Evolutionary conservation across 2,888 invertebrate species (phyloP).

Genomic region (Cephonodes hylas): DNA sequence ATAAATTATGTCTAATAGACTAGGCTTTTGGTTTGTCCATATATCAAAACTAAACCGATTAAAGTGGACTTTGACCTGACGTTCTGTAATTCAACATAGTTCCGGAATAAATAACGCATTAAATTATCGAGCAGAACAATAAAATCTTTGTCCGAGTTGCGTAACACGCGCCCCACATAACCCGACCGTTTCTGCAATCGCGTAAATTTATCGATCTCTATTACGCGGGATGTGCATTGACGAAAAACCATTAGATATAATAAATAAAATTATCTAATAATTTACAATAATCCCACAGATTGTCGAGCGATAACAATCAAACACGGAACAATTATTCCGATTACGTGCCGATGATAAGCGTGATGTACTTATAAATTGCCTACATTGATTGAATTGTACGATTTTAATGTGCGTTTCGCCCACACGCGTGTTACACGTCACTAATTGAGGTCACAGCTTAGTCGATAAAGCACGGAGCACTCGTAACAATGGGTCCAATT

Average conservation of each 20-base stretch:
- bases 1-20: no score
- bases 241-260: not conserved
- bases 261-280: not conserved
- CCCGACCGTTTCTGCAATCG: not conserved
- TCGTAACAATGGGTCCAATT: not conserved
- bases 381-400: not conserved
- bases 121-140: not conserved
- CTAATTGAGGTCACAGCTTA: not conserved
- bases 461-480: not conserved
- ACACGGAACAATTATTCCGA: slow-evolving; percentile 1
- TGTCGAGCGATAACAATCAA: not conserved
- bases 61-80: not conserved
- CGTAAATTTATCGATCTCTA: not conserved
- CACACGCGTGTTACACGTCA: not conserved
- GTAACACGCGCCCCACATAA: not conserved
- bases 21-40: no score
- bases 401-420: not conserved
- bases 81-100: not conserved
- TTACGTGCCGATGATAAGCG: not conserved
- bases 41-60: not conserved
- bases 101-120: not conserved
- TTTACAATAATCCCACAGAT: not conserved
- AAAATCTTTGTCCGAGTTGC: not conserved
- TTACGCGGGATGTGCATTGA: not conserved
- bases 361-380: not conserved